Percentiles rank a stretch among this genome's conserved stretches.
phyloP scores from a whole-genome alignment of 2,113 vertebrate genomes.

The Piprites chloris region DNA sequence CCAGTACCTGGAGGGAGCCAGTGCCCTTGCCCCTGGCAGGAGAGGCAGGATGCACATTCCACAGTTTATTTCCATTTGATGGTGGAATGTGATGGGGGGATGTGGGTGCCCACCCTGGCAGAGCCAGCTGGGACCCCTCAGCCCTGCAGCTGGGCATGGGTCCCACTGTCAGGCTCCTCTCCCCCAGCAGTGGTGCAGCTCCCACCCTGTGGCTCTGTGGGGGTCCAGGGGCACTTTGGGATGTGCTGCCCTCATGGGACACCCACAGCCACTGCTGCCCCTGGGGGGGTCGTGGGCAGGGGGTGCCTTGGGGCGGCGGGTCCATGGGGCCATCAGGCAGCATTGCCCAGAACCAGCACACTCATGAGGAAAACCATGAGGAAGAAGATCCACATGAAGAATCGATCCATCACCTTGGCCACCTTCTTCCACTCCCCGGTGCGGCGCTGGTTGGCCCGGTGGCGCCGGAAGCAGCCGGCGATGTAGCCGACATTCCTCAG shows the following conservation, averaged over 20 bases:
- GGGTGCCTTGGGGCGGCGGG: fast-evolving
- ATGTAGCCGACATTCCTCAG: conserved; percentile 81
- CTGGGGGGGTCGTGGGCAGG: fast-evolving
- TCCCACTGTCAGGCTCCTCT: fast-evolving
- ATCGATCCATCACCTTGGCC: conserved; percentile 87
- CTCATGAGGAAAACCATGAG: conserved; percentile 90
- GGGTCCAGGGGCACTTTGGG: fast-evolving
- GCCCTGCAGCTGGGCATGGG: fast-evolving
- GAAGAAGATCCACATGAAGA: conserved; percentile 91
- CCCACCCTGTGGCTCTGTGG: neutral
- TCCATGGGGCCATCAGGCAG: conserved; percentile 51
- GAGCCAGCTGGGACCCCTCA: neutral
- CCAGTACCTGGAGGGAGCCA: neutral
- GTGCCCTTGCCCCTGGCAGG: neutral
- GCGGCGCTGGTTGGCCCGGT: conserved; percentile 78
- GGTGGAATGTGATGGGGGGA: neutral
- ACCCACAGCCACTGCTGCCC: fast-evolving
- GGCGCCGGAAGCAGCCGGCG: conserved; percentile 79
- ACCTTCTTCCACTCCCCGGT: conserved; percentile 86
- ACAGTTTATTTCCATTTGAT: neutral
- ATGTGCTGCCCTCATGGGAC: fast-evolving
- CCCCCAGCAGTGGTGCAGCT: fast-evolving
- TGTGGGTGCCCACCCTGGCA: fast-evolving
- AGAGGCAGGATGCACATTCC: neutral
- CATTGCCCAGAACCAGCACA: conserved; percentile 82